Conservation (phyloP, 92 coral and sea anemone genomes). For the Diadumene lineata region DNA sequence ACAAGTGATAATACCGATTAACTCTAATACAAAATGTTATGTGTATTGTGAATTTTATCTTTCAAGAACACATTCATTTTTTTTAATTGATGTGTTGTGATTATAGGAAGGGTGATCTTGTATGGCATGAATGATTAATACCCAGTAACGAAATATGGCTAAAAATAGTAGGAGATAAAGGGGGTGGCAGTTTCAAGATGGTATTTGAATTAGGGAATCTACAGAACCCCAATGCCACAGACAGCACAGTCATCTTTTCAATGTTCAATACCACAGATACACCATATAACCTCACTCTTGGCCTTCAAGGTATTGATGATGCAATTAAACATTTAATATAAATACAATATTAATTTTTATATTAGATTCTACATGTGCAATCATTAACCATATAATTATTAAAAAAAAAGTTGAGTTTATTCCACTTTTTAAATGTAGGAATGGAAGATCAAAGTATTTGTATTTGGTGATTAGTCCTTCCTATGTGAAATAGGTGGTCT, state of each 20-base stretch:
- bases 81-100: neutral
- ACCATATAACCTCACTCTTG: conserved; percentile 10
- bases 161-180: conserved; percentile 11
- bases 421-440: neutral
- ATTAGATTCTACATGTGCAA: neutral
- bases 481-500: conserved; percentile 19
- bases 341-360: neutral
- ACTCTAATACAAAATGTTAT: neutral
- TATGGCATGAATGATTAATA: conserved; percentile 11
- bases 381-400: neutral
- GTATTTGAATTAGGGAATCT: conserved; percentile 16
- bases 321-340: conserved; percentile 11
- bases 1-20: neutral
- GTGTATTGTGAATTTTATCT: too few relatives aligned
- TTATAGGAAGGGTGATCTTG: conserved; percentile 14
- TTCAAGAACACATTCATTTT: neutral
- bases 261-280: conserved; percentile 17
- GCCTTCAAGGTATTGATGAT: conserved; percentile 9
- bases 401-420: neutral
- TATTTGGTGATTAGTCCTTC: conserved; percentile 27
- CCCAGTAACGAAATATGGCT: conserved; percentile 16
- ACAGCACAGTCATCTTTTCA: conserved; percentile 4
- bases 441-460: neutral
- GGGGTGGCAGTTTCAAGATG: conserved; percentile 21
- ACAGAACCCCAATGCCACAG: conserved; percentile 15